Evolutionary conservation across 2,888 invertebrate genomes (phyloP).

Genomic region (Acanthococcus lagerstroemiae): DNA sequence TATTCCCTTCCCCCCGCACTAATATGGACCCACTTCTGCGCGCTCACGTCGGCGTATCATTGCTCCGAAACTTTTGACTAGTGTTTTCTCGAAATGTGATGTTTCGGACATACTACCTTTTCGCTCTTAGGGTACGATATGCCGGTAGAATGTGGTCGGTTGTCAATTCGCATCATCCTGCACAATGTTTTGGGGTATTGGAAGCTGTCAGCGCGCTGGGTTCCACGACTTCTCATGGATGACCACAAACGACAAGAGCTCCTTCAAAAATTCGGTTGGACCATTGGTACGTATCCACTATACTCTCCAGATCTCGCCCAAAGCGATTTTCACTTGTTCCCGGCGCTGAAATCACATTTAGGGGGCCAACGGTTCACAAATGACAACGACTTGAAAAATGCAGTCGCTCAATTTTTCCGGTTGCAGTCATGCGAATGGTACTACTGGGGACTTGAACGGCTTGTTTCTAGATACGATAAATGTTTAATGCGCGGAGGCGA

Average conservation of each 20-base stretch:
- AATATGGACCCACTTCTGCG: no score
- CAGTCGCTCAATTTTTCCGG: neutral
- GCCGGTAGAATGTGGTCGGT: neutral
- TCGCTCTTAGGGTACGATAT: no score
- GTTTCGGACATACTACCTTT: no score
- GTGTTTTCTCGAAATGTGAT: no score
- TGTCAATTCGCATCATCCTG: neutral
- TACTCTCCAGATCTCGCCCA: constrained; percentile 33
- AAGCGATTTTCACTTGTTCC: constrained; percentile 33
- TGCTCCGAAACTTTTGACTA: no score
- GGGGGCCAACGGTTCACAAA: constrained; percentile 22
- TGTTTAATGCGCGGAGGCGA: neutral
- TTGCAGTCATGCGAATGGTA: neutral
- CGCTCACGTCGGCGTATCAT: no score
- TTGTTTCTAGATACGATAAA: neutral
- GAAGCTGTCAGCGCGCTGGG: constrained; percentile 9
- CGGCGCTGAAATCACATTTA: constrained; percentile 26
- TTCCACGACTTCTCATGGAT: constrained; percentile 1
- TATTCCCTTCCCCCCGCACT: no score
- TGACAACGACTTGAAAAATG: constrained; percentile 1
- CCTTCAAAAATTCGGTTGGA: constrained; percentile 33
- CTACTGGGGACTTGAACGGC: no score
- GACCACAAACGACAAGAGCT: constrained; percentile 10
- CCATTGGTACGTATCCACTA: constrained; percentile 32
- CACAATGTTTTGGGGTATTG: neutral